Evolutionary conservation across 37 sponge, comb jelly and placozoan genomes (phyloP).

Genomic region (Aplysina aerophoba): DNA sequence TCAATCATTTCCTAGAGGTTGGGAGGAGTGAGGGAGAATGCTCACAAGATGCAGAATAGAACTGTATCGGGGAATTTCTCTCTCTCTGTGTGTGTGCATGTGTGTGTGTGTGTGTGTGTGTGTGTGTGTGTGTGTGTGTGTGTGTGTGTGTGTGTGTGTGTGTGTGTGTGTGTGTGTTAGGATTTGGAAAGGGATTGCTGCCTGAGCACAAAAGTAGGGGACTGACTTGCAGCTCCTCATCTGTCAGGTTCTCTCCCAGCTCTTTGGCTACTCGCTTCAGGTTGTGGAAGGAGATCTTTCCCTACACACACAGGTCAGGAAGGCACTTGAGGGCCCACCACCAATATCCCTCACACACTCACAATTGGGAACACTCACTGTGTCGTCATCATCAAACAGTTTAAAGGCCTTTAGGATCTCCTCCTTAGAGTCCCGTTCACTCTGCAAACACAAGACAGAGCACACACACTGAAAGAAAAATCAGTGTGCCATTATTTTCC

Average conservation of each 20-base stretch:
- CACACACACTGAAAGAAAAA: background rate
- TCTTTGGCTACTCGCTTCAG: conserved; percentile 98
- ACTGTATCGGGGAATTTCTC: no score
- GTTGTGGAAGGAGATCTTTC: conserved; percentile 97
- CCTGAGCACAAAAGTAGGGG: background rate
- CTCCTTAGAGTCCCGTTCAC: conserved; percentile 97
- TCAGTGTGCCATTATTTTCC: no score
- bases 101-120: no score
- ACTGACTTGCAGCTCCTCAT: conserved; percentile 93
- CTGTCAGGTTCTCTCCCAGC: conserved; percentile 97
- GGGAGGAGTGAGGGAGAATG: no score
- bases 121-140: no score
- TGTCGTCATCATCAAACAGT: conserved; percentile 98
- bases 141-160: no score
- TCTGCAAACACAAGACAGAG: conserved; percentile 35
- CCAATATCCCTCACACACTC: no score
- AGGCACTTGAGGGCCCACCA: no score
- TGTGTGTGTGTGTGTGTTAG: no score
- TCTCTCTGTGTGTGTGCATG: no score
- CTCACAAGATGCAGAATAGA: no score
- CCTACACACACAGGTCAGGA: conserved; percentile 44
- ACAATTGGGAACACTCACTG: conserved; percentile 55
- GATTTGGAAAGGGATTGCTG: no score
- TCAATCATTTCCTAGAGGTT: conserved; percentile 91
- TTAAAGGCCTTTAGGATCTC: conserved; percentile 97